Conservation (phyloP, 2,797 vertebrate genomes). For the Acipenser transmontanus region DNA sequence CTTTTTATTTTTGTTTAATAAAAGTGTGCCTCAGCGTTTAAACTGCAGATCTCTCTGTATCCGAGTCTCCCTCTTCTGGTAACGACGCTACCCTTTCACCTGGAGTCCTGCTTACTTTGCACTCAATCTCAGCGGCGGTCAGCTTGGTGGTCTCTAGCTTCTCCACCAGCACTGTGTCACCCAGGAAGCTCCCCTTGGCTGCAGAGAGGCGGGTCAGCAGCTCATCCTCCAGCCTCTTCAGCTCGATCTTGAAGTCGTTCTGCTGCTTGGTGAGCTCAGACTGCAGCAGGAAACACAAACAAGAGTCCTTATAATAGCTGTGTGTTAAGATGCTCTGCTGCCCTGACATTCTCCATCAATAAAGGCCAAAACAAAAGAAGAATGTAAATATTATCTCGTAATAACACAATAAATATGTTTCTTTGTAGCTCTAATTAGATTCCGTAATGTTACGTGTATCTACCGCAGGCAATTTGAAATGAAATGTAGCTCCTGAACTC, state of each 20-base stretch:
- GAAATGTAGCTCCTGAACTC: too few species aligned
- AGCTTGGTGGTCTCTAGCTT: constrained; percentile 67
- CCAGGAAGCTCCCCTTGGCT: constrained; percentile 65
- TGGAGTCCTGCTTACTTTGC: constrained; percentile 44
- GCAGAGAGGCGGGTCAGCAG: constrained; percentile 65
- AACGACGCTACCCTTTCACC: too few species aligned
- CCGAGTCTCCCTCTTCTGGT: neutral
- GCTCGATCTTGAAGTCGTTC: constrained; percentile 69
- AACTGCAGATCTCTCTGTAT: too few species aligned
- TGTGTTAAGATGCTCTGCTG: too few species aligned
- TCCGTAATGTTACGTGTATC: too few species aligned
- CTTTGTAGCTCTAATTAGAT: too few species aligned
- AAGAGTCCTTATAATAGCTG: neutral
- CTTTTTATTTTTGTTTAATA: too few species aligned
- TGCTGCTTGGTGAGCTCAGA: constrained; percentile 68
- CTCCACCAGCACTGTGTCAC: constrained; percentile 64
- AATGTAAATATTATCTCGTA: too few species aligned
- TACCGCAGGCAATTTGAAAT: too few species aligned
- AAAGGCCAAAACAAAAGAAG: too few species aligned
- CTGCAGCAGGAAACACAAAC: constrained; percentile 29
- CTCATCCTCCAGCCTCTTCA: constrained; percentile 67
- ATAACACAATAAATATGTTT: too few species aligned
- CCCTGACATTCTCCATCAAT: neutral
- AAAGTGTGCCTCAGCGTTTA: too few species aligned
- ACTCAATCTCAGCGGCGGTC: constrained; percentile 61